These are phyloP conservation scores for Pterophyllum scalare DNA, from an alignment of 2,113 vertebrate species.

Conservation along the genomic window DNA sequence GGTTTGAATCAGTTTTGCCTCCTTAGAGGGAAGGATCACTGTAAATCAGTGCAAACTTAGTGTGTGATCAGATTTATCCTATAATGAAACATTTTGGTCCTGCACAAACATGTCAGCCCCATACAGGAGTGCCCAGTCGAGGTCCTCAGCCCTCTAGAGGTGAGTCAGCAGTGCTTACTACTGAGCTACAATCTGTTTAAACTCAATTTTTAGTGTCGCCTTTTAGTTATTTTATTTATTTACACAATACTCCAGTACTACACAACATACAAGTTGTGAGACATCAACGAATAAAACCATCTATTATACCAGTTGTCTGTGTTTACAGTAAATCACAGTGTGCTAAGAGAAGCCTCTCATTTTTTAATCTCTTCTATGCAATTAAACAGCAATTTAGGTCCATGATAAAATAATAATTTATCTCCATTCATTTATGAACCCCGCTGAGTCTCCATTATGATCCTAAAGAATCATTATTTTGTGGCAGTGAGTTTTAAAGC, in stretches of 20 bases:
- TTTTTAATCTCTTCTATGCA: conserved; percentile 11
- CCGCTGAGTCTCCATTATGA: conserved; percentile 31
- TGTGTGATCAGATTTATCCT: too few relatives aligned
- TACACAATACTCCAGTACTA: background rate
- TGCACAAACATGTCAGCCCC: too few relatives aligned
- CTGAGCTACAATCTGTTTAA: background rate
- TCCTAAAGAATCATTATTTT: conserved; percentile 47
- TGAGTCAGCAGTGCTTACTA: too few relatives aligned
- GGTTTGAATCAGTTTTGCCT: too few relatives aligned
- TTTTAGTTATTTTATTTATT: background rate
- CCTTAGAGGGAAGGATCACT: too few relatives aligned
- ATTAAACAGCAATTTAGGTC: conserved; percentile 38
- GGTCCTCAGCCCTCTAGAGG: too few relatives aligned
- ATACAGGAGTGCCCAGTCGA: too few relatives aligned
- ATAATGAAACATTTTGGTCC: too few relatives aligned
- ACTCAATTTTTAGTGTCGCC: background rate
- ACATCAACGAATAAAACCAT: background rate
- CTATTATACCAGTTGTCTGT: background rate
- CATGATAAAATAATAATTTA: conserved; percentile 43
- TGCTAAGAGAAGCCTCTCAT: background rate
- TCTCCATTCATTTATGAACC: conserved; percentile 40
- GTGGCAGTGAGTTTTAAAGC: conserved; percentile 9
- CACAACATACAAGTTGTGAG: background rate
- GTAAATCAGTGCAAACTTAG: too few relatives aligned
- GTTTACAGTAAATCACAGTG: background rate